phyloP scores from a whole-genome alignment of 2,888 invertebrate species.

The Himalopsyche kuldschensis region DNA sequence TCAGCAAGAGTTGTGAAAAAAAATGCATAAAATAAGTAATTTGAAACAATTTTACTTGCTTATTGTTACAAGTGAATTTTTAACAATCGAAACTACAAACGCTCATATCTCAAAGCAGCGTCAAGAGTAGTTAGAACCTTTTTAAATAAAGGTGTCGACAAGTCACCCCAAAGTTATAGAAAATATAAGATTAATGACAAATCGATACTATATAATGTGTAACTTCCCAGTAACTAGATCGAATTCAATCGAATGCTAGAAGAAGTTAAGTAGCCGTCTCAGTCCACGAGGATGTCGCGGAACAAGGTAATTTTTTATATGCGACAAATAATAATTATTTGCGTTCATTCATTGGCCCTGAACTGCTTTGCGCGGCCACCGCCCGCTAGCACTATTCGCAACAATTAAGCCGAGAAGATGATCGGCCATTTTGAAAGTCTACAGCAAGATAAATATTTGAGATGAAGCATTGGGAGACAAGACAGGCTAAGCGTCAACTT shows the following conservation, averaged over 20 bases:
- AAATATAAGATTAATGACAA: background rate
- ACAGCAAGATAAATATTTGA: background rate
- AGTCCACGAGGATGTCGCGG: background rate
- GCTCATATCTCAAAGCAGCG: too few relatives aligned
- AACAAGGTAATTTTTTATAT: background rate
- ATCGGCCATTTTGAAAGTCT: background rate
- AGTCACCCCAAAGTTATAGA: too few relatives aligned
- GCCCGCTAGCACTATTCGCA: background rate
- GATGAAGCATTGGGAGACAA: background rate
- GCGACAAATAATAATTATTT: background rate
- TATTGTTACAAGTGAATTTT: too few relatives aligned
- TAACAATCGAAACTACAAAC: too few relatives aligned
- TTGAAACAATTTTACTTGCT: too few relatives aligned
- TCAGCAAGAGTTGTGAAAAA: too few relatives aligned
- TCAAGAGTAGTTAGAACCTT: too few relatives aligned
- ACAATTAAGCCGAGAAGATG: background rate
- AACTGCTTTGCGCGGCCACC: background rate
- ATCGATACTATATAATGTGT: background rate
- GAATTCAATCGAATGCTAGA: background rate
- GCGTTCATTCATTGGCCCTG: background rate
- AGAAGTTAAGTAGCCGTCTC: background rate
- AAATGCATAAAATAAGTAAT: too few relatives aligned
- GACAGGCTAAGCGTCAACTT: background rate
- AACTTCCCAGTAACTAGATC: background rate
- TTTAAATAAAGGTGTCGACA: too few relatives aligned